A percentile compares a stretch with the other conserved stretches of the same genome.
These are phyloP conservation scores for Sesia bembeciformis DNA, from an alignment of 2,888 invertebrate genomes.

Conservation along the genomic window DNA sequence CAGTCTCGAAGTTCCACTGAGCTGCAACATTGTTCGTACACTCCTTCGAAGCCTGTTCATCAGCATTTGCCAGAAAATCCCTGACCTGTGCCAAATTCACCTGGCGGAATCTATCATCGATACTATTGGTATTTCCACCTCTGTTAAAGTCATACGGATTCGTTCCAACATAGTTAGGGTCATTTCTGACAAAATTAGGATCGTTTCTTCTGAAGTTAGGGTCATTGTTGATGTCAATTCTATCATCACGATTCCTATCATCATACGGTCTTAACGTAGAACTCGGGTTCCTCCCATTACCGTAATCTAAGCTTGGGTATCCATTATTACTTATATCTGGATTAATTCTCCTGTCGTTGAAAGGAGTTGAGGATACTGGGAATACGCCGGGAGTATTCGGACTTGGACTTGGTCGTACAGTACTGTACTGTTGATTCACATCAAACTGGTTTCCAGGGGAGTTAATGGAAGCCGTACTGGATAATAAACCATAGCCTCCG, in stretches of 20 bases:
- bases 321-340: slow-evolving; percentile 67
- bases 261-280: slow-evolving; percentile 43
- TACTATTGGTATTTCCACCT: slow-evolving; percentile 41
- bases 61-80: slow-evolving; percentile 79
- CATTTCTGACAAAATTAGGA: slow-evolving; percentile 64
- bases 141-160: slow-evolving; percentile 45
- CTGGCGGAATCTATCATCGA: slow-evolving; percentile 57
- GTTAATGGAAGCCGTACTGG: slow-evolving; percentile 50
- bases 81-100: slow-evolving; percentile 63
- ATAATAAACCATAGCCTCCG: slow-evolving; percentile 40
- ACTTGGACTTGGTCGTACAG: slow-evolving; percentile 32
- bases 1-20: slow-evolving; percentile 92
- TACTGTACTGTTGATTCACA: slow-evolving; percentile 44
- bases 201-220: slow-evolving; percentile 64
- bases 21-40: slow-evolving; percentile 90
- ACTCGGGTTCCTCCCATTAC: slow-evolving; percentile 40
- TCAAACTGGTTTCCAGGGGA: slow-evolving; percentile 58
- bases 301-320: slow-evolving; percentile 47
- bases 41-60: slow-evolving; percentile 84
- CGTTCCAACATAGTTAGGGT: slow-evolving; percentile 55
- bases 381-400: slow-evolving; percentile 37
- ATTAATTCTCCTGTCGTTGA: slow-evolving; percentile 34
- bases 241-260: slow-evolving; percentile 49
- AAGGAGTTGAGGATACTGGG: slow-evolving; percentile 53
- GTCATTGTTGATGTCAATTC: slow-evolving; percentile 62